A percentile compares a stretch with the other conserved stretches of the same genome.
phyloP scores from a whole-genome alignment of 2,888 invertebrate species.

The Autographa pulchrina region DNA sequence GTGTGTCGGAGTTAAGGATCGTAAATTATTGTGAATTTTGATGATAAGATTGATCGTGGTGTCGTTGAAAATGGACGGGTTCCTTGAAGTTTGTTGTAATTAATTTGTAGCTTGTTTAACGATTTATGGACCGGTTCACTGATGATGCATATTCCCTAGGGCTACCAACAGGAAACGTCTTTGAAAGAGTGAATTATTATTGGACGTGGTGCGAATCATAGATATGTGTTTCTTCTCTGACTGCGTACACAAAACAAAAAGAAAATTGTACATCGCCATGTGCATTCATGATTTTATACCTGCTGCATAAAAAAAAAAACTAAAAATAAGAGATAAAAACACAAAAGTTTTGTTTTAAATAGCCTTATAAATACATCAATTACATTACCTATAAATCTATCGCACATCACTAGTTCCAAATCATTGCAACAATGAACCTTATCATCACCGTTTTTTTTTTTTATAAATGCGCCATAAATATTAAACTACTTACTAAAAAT shows the following conservation, averaged over 20 bases:
- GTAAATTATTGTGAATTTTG: slow-evolving; percentile 21
- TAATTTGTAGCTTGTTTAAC: slow-evolving; percentile 1
- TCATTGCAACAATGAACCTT: too few species aligned
- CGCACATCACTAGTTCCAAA: too few species aligned
- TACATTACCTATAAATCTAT: too few species aligned
- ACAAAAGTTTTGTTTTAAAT: too few species aligned
- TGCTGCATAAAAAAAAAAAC: too few species aligned
- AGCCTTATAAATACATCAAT: too few species aligned
- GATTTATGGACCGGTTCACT: neutral
- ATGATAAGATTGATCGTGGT: slow-evolving; percentile 24
- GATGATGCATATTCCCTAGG: neutral
- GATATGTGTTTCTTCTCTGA: neutral
- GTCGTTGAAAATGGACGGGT: slow-evolving; percentile 6
- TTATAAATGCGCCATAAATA: too few species aligned
- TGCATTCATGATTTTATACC: too few species aligned
- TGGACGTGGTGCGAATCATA: neutral
- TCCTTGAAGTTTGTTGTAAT: neutral
- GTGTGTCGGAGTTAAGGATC: slow-evolving; percentile 30
- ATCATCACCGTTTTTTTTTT: too few species aligned
- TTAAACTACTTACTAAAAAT: too few species aligned
- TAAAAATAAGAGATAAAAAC: too few species aligned
- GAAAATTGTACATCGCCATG: too few species aligned
- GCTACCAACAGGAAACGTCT: neutral
- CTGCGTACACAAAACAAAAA: neutral
- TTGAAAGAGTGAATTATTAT: neutral